These are phyloP conservation scores for Lacanobia oleracea DNA, from an alignment of 2,888 invertebrate species.

Conservation along the genomic window DNA sequence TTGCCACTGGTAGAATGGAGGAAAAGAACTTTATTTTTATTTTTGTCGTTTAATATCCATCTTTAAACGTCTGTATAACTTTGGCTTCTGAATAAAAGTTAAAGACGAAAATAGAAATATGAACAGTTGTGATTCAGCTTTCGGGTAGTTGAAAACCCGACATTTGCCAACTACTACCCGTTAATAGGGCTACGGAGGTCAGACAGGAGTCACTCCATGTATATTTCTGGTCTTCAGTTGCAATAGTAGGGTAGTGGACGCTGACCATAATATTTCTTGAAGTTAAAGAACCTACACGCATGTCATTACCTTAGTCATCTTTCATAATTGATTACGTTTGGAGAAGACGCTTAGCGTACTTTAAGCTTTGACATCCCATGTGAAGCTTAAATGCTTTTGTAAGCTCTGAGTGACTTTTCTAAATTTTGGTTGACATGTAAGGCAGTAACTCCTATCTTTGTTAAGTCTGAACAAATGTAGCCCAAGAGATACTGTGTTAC, in stretches of 20 bases:
- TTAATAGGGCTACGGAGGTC: not conserved
- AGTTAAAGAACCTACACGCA: too few relatives aligned
- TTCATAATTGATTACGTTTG: too few relatives aligned
- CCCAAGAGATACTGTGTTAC: too few relatives aligned
- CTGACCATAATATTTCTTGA: too few relatives aligned
- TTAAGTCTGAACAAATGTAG: not conserved
- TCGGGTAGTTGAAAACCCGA: not conserved
- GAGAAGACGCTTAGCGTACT: too few relatives aligned
- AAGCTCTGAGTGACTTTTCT: not conserved
- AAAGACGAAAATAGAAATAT: not conserved
- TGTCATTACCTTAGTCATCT: too few relatives aligned
- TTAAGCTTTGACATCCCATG: too few relatives aligned
- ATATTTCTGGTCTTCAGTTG: too few relatives aligned
- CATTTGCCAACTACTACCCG: not conserved
- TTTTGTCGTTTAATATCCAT: slow-evolving; percentile 13
- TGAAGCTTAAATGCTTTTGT: not conserved
- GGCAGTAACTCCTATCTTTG: not conserved
- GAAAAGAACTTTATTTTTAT: slow-evolving; percentile 2
- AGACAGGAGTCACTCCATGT: not conserved
- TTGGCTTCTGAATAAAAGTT: slow-evolving; percentile 1
- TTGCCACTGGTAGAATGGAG: slow-evolving; percentile 18
- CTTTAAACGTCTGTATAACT: slow-evolving; percentile 8
- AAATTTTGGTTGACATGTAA: not conserved
- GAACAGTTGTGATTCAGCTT: not conserved
- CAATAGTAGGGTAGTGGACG: too few relatives aligned